phyloP scores from a whole-genome alignment of 2,888 invertebrate genomes.

The Eupithecia centaureata region DNA sequence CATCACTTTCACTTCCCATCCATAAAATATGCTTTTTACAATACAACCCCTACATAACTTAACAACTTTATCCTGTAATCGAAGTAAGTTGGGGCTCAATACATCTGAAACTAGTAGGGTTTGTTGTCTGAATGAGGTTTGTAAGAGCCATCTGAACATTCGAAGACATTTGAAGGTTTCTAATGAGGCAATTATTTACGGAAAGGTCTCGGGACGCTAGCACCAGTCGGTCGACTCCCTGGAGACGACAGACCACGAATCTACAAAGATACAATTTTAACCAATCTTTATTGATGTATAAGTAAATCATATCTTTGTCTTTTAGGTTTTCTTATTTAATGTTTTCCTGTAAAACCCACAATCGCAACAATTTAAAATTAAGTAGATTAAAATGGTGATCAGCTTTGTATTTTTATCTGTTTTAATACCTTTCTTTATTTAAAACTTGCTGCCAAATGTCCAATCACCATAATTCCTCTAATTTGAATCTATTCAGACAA shows the following conservation, averaged over 20 bases:
- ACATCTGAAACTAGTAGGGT: background rate
- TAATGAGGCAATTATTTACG: background rate
- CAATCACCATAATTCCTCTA: conserved; percentile 8
- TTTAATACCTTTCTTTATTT: background rate
- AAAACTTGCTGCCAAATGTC: background rate
- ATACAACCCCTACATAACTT: background rate
- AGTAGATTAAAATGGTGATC: background rate
- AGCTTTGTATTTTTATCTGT: background rate
- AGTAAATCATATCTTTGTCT: background rate
- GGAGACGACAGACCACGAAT: background rate
- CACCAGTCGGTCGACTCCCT: background rate
- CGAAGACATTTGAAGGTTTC: background rate
- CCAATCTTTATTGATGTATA: too few relatives aligned
- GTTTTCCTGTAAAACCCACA: too few relatives aligned
- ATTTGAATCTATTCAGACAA: background rate
- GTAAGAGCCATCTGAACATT: background rate
- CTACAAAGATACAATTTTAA: background rate
- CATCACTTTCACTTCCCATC: background rate
- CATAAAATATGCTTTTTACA: background rate
- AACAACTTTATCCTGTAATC: background rate
- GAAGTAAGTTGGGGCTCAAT: background rate
- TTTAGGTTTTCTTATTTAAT: background rate
- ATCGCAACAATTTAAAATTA: too few relatives aligned
- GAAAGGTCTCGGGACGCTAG: background rate
- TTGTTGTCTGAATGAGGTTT: background rate